These are phyloP conservation scores for Epistrophe grossulariae DNA, from an alignment of 2,888 invertebrate species.

Conservation along the genomic window DNA sequence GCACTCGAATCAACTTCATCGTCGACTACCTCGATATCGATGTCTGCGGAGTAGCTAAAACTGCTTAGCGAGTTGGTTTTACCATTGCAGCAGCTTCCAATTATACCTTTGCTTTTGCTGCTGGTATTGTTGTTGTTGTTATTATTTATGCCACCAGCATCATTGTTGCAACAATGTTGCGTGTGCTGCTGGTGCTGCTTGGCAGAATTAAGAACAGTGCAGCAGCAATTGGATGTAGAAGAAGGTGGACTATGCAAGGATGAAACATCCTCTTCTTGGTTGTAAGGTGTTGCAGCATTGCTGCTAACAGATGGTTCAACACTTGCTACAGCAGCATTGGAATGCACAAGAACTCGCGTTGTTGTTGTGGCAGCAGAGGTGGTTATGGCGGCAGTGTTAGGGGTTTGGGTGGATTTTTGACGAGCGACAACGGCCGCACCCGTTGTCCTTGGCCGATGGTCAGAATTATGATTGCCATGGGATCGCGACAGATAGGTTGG, in stretches of 20 bases:
- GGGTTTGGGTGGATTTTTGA: conserved; percentile 49
- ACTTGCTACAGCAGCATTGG: conserved; percentile 54
- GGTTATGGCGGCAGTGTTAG: conserved; percentile 27
- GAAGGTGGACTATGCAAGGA: conserved; percentile 78
- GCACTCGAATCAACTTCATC: conserved; percentile 70
- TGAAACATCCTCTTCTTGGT: conserved; percentile 26
- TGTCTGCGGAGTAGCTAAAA: conserved; percentile 77
- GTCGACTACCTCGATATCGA: conserved; percentile 77
- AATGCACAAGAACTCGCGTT: conserved; percentile 65
- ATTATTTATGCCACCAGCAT: conserved; percentile 42
- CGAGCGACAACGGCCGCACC: conserved; percentile 58
- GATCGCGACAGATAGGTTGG: conserved; percentile 90
- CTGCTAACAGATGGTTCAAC: conserved; percentile 62
- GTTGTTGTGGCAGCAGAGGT: conserved; percentile 54
- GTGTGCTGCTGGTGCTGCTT: conserved; percentile 27
- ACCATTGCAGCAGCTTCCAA: conserved; percentile 68
- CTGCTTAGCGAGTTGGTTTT: conserved; percentile 75
- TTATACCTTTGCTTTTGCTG: conserved; percentile 72
- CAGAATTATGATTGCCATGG: conserved; percentile 63
- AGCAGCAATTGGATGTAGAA: conserved; percentile 78
- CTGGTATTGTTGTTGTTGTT: conserved; percentile 79
- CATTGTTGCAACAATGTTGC: conserved; percentile 69
- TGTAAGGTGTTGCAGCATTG: conserved; percentile 74
- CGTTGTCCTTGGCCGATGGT: conserved; percentile 61
- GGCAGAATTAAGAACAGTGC: conserved; percentile 8